Conservation (phyloP, 2,113 vertebrate genomes). For the Eupsittula cactorum region DNA sequence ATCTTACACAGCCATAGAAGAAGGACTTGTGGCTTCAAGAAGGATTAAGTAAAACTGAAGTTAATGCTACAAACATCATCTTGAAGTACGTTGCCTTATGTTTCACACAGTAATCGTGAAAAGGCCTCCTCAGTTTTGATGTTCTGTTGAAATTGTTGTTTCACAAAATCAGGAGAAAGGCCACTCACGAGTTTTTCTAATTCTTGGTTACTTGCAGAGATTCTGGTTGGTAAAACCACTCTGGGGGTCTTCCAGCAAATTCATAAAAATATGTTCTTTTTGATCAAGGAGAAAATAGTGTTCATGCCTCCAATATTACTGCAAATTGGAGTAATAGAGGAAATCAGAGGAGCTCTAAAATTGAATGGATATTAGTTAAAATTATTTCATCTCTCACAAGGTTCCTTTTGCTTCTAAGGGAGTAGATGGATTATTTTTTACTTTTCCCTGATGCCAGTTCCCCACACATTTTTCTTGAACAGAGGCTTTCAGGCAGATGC, state of each 20-base stretch:
- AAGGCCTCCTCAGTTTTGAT: background rate
- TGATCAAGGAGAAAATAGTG: background rate
- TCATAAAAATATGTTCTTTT: background rate
- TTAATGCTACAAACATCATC: background rate
- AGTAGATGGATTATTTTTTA: background rate
- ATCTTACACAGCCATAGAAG: background rate
- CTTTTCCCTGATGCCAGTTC: background rate
- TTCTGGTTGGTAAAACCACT: background rate
- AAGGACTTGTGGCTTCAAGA: background rate
- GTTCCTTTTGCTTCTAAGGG: background rate
- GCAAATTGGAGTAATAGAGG: background rate
- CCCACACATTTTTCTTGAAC: background rate
- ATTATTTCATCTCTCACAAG: background rate
- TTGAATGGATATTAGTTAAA: background rate
- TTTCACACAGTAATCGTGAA: background rate
- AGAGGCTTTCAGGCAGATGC: background rate
- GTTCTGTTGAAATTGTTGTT: background rate
- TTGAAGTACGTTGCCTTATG: background rate
- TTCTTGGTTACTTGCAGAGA: background rate
- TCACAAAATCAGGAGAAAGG: background rate
- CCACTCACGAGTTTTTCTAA: background rate
- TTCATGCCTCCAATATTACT: background rate
- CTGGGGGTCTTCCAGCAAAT: background rate
- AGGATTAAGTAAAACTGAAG: background rate
- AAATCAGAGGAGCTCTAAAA: background rate